Evolutionary conservation across 2,797 vertebrate genomes (phyloP).

Genomic region (Caiman crocodilus): DNA sequence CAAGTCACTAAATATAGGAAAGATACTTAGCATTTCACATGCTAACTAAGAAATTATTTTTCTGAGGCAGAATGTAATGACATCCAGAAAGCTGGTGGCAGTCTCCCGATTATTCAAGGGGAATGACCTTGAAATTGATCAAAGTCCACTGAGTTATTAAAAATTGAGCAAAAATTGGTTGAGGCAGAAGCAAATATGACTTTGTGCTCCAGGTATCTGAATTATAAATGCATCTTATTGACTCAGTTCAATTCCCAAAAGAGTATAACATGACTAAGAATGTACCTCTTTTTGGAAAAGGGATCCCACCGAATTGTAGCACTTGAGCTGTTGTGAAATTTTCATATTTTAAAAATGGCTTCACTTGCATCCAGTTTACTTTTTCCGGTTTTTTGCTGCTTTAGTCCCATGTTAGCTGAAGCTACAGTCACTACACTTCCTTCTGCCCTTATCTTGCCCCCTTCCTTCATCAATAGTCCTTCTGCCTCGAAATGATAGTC

Average conservation of each 20-base stretch:
- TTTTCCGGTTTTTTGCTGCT: background rate
- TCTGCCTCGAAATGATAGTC: too few relatives aligned
- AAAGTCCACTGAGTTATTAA: slow-evolving; percentile 61
- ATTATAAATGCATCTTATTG: slow-evolving; percentile 66
- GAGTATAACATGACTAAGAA: background rate
- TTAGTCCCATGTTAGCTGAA: background rate
- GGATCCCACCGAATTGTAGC: background rate
- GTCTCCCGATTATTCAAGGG: slow-evolving; percentile 13
- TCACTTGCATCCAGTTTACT: background rate
- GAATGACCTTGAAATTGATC: slow-evolving; percentile 58
- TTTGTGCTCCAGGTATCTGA: slow-evolving; percentile 36
- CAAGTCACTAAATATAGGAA: slow-evolving; percentile 22
- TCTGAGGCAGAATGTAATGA: background rate
- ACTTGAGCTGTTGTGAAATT: background rate
- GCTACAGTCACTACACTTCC: background rate
- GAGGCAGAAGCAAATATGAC: slow-evolving; percentile 48
- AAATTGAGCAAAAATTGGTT: slow-evolving; percentile 59
- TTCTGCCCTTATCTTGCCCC: too few relatives aligned
- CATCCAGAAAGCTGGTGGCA: background rate
- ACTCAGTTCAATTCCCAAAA: slow-evolving; percentile 2
- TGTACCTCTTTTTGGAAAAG: background rate
- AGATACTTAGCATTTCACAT: slow-evolving; percentile 1
- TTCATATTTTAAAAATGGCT: background rate
- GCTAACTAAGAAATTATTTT: background rate
- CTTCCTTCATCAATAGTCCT: too few relatives aligned